Evolutionary conservation across 53 echinoderm and acorn worm genomes (phyloP).

Genomic region (Astropecten irregularis): DNA sequence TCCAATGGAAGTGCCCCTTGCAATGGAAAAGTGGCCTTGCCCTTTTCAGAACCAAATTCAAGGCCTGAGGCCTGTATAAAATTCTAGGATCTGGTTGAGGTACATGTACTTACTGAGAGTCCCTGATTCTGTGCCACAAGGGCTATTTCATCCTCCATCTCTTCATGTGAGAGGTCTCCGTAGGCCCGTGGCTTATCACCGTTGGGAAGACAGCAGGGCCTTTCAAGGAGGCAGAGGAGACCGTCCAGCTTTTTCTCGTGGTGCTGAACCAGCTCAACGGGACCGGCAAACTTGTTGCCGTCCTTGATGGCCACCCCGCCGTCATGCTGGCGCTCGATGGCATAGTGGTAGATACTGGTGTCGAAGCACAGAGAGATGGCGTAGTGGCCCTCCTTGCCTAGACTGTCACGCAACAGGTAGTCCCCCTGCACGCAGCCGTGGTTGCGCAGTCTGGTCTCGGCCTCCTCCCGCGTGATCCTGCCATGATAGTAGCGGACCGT

Average conservation of each 20-base stretch:
- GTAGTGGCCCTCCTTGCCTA: conserved; percentile 87
- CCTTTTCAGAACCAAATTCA: too few species aligned
- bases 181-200: conserved; percentile 76
- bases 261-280: conserved; percentile 86
- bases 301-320: conserved; percentile 95
- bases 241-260: conserved; percentile 91
- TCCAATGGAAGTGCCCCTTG: too few species aligned
- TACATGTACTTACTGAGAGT: conserved; percentile 81
- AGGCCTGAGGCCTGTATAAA: too few species aligned
- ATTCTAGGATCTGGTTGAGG: too few species aligned
- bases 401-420: conserved; percentile 87
- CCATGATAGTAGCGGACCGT: conserved; percentile 86
- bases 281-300: conserved; percentile 87
- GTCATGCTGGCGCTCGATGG: conserved; percentile 89
- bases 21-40: too few species aligned
- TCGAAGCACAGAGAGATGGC: conserved; percentile 90
- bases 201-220: conserved; percentile 66
- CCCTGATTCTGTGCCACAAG: conserved; percentile 76
- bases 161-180: conserved; percentile 74
- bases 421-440: conserved; percentile 73
- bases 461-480: conserved; percentile 92
- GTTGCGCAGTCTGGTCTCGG: conserved; percentile 74
- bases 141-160: conserved; percentile 83
- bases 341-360: conserved; percentile 89
- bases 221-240: conserved; percentile 73